Percentiles rank a stretch among this genome's conserved stretches.
Conservation (phyloP, 2,113 vertebrate species). For the Apeltes quadracus region DNA sequence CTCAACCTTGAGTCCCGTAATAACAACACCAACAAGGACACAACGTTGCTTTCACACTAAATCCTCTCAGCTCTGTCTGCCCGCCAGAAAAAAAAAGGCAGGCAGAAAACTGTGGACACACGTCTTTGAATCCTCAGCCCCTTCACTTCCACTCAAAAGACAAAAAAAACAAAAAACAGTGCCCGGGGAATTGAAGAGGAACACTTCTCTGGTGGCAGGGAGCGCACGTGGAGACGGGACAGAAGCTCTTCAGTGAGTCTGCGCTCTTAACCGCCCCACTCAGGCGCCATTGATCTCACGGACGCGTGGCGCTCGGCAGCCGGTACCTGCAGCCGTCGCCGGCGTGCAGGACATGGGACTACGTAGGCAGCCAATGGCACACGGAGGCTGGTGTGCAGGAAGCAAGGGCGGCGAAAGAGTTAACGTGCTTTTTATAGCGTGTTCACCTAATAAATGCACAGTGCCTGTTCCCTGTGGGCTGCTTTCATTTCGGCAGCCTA, state of each 20-base stretch:
- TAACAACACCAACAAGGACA: conserved; percentile 39
- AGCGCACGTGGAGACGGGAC: conserved; percentile 34
- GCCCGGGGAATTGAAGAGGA: conserved; percentile 46
- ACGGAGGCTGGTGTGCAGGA: background rate
- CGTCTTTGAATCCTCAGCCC: conserved; percentile 41
- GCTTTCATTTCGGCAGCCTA: conserved; percentile 25
- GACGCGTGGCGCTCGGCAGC: conserved; percentile 12
- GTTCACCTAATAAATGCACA: conserved; percentile 22
- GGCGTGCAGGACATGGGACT: too few species aligned
- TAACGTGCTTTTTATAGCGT: conserved; percentile 30
- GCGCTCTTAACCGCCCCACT: conserved; percentile 33
- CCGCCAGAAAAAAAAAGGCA: conserved; percentile 8
- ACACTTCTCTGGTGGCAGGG: conserved; percentile 16
- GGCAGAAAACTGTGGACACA: conserved; percentile 27
- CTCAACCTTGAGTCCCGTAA: conserved; percentile 39
- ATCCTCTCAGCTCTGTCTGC: conserved; percentile 17
- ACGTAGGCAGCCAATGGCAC: too few species aligned
- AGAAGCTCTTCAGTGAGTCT: conserved; percentile 36
- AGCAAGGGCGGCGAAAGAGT: background rate
- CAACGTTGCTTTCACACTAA: conserved; percentile 25
- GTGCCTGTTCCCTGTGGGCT: conserved; percentile 6
- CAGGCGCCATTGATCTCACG: conserved; percentile 40
- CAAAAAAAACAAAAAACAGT: conserved; percentile 22
- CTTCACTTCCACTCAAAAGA: conserved; percentile 31
- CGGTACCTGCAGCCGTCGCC: conserved; percentile 2